Evolutionary conservation across 1,140 invertebrate genomes (phyloP).

Genomic region (Pogonomyrmex barbatus): DNA sequence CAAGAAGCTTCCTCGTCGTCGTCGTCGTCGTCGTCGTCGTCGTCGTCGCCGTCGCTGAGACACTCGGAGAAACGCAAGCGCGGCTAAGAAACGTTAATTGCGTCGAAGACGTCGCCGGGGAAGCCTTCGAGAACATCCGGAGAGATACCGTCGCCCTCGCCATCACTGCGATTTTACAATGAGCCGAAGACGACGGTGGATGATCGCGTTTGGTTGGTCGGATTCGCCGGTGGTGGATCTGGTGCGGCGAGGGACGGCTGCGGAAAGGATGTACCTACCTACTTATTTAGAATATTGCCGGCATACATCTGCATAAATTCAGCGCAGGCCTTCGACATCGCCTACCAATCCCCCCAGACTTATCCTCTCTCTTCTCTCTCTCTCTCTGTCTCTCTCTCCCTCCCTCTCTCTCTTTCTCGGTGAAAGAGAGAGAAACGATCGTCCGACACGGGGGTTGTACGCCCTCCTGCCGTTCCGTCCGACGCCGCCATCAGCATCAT

Average conservation of each 20-base stretch:
- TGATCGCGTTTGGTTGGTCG: conserved; percentile 49
- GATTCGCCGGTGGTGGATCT: conserved; percentile 27
- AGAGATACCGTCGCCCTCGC: background rate
- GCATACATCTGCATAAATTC: conserved; percentile 87
- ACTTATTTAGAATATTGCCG: conserved; percentile 87
- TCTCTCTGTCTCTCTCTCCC: too few species aligned
- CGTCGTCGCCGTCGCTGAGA: conserved; percentile 36
- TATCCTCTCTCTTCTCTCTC: conserved; percentile 42
- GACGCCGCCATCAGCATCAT: conserved; percentile 43
- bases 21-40: conserved; percentile 44
- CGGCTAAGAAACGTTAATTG: conserved; percentile 62
- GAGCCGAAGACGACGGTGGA: conserved; percentile 17
- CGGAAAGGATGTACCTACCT: conserved; percentile 74
- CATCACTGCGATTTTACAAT: conserved; percentile 41
- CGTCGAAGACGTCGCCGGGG: conserved; percentile 20
- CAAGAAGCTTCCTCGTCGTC: conserved; percentile 43
- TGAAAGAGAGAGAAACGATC: conserved; percentile 57
- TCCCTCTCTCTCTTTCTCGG: too few species aligned
- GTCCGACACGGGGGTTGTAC: conserved; percentile 69
- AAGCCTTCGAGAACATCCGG: conserved; percentile 14
- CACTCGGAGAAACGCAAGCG: conserved; percentile 57
- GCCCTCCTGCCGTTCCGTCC: background rate
- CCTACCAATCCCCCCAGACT: conserved; percentile 60
- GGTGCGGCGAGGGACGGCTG: conserved; percentile 3
- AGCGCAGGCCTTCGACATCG: conserved; percentile 81